Conservation (phyloP, 1,140 invertebrate species). For the Polypedilum pembai region DNA sequence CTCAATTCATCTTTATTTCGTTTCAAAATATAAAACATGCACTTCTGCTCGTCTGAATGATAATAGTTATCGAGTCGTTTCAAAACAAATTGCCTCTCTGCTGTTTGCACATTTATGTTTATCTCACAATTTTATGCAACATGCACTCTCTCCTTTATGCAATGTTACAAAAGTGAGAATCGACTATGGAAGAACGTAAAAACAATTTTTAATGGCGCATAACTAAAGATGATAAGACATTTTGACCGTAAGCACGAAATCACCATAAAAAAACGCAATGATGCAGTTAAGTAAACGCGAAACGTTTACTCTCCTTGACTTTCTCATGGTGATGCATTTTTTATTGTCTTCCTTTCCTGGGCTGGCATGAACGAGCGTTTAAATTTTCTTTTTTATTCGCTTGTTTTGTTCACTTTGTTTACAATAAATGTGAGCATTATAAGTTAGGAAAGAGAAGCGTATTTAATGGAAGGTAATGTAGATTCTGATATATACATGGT, state of each 20-base stretch:
- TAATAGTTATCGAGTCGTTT: neutral
- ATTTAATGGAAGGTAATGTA: neutral
- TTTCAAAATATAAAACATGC: neutral
- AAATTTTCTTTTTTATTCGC: neutral
- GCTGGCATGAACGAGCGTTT: no score
- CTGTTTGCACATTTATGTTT: neutral
- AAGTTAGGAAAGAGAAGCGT: neutral
- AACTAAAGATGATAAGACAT: slow-evolving; percentile 9
- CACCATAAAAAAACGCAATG: slow-evolving; percentile 17
- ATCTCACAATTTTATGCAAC: neutral
- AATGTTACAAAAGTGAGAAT: slow-evolving; percentile 4
- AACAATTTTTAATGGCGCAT: slow-evolving; percentile 15
- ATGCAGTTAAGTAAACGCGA: slow-evolving; percentile 6
- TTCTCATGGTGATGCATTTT: slow-evolving; percentile 13
- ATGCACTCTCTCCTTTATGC: neutral
- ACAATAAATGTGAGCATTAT: neutral
- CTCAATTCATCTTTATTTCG: no score
- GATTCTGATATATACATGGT: neutral
- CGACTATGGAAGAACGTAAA: neutral
- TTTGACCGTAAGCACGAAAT: slow-evolving; percentile 5
- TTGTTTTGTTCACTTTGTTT: neutral
- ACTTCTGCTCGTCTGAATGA: neutral
- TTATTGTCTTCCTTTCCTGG: slow-evolving; percentile 17
- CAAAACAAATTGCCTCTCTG: neutral
- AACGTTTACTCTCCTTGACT: neutral